Evolutionary conservation across 2,888 invertebrate species (phyloP).

Genomic region (Clistopyga incitator): DNA sequence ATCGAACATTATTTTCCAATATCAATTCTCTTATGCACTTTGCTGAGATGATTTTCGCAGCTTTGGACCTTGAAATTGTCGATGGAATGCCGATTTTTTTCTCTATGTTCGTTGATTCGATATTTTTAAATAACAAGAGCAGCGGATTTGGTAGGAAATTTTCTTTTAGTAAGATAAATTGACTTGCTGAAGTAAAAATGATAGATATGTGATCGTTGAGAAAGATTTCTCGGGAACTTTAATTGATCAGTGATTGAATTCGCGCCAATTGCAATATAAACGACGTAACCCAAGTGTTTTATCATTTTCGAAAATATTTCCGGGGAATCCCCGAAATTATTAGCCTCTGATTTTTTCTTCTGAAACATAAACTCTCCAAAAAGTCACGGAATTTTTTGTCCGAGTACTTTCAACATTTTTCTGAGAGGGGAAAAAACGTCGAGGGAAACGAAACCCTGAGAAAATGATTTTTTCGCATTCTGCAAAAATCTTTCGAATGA

Average conservation of each 20-base stretch:
- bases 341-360: no score
- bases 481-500: no score
- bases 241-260: not conserved
- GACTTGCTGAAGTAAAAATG: constrained; percentile 5
- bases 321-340: no score
- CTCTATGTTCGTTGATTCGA: constrained; percentile 12
- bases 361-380: no score
- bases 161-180: not conserved
- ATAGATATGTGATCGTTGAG: not conserved
- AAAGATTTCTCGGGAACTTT: not conserved
- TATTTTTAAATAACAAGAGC: not conserved
- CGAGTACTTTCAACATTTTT: no score
- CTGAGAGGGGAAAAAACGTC: no score
- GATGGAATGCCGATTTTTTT: constrained; percentile 21
- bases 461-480: no score
- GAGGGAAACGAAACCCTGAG: no score
- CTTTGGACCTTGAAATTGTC: constrained; percentile 25
- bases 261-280: not conserved
- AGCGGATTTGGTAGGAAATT: not conserved
- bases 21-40: constrained; percentile 55
- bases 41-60: constrained; percentile 19
- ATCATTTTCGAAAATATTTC: no score
- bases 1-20: constrained; percentile 61
- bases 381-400: no score
- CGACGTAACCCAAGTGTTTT: not conserved